Conservation (phyloP, 2,888 invertebrate species). For the Himalopsyche anomala region DNA sequence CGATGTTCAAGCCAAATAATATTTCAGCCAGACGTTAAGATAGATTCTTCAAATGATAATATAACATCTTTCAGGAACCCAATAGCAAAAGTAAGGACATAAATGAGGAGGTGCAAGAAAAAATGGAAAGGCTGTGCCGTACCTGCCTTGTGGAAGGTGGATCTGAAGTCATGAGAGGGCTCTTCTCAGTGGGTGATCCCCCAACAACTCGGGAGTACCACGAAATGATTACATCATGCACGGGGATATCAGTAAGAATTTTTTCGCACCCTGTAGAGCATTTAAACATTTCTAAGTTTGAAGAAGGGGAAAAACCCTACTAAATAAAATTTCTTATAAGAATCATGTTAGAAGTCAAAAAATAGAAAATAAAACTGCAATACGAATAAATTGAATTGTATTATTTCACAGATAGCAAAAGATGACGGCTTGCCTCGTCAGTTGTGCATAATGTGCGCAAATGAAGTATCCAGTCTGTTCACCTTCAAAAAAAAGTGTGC, state of each 20-base stretch:
- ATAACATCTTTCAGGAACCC: neutral
- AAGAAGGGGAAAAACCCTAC: too few species aligned
- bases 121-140: constrained; percentile 51
- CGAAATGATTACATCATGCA: constrained; percentile 57
- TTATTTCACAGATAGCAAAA: constrained; percentile 48
- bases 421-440: constrained; percentile 54
- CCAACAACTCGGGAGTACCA: constrained; percentile 14
- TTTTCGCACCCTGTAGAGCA: neutral
- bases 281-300: too few species aligned
- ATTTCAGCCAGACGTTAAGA: too few species aligned
- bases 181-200: constrained; percentile 12
- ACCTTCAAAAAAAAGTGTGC: constrained; percentile 49
- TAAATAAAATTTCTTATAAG: too few species aligned
- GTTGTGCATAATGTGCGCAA: constrained; percentile 52
- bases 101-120: neutral
- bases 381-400: neutral
- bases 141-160: constrained; percentile 50
- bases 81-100: neutral
- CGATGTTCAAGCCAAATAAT: too few species aligned
- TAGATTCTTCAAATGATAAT: too few species aligned
- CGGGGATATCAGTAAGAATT: constrained; percentile 49
- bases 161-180: constrained; percentile 38
- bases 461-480: constrained; percentile 46
- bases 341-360: too few species aligned
- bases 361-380: too few species aligned